These are phyloP conservation scores for Belonocnema kinseyi DNA, from an alignment of 1,140 invertebrate species.

Conservation along the genomic window DNA sequence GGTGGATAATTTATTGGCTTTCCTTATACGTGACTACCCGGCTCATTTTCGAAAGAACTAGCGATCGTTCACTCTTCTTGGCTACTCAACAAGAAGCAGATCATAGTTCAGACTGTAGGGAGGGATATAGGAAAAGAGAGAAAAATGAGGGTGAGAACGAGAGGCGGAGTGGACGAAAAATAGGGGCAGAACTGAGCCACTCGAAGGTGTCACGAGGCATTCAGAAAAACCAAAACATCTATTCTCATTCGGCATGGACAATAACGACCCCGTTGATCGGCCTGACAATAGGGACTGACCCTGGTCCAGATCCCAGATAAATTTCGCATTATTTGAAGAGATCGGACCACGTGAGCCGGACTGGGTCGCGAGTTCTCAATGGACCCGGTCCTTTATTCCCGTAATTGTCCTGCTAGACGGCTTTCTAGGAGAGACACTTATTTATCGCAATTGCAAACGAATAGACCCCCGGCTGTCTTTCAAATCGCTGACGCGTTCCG, in stretches of 20 bases:
- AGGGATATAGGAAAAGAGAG: not conserved
- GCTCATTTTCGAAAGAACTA: constrained; percentile 43
- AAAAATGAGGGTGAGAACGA: constrained; percentile 6
- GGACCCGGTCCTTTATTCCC: constrained; percentile 39
- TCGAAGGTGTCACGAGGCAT: constrained; percentile 55
- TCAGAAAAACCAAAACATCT: constrained; percentile 54
- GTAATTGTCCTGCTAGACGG: constrained; percentile 43
- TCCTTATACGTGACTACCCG: constrained; percentile 48
- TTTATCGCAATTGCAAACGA: constrained; percentile 47
- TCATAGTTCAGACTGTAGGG: not conserved
- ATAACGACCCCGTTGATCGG: constrained; percentile 56
- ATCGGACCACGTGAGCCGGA: constrained; percentile 30
- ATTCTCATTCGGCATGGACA: constrained; percentile 46
- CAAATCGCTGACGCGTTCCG: constrained; percentile 11
- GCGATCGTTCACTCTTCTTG: constrained; percentile 33
- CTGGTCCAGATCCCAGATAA: constrained; percentile 46
- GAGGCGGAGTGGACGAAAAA: not conserved
- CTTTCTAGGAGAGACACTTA: constrained; percentile 38
- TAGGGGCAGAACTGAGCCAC: constrained; percentile 42
- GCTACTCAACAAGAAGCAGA: not conserved
- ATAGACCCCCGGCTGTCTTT: constrained; percentile 35
- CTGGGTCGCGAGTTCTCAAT: constrained; percentile 17
- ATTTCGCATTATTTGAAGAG: constrained; percentile 52
- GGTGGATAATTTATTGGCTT: constrained; percentile 40
- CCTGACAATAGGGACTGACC: constrained; percentile 45